A percentile compares a stretch with the other conserved stretches of the same genome.
phyloP scores from a whole-genome alignment of 2,113 vertebrate genomes.

The Archocentrus centrarchus region DNA sequence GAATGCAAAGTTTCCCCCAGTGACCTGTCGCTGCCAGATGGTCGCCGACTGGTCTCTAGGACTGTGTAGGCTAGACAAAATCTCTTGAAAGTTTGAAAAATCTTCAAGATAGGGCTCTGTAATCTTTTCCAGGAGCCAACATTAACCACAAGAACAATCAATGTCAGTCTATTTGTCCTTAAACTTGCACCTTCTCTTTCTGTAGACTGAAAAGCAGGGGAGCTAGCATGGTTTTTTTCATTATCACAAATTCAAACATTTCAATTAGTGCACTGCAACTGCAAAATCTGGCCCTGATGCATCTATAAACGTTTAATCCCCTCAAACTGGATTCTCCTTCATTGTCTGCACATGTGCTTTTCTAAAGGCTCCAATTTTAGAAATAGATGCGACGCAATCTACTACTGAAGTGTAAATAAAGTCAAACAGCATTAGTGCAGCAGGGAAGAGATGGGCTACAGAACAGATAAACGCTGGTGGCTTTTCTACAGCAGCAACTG shows the following conservation, averaged over 20 bases:
- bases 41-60: background rate
- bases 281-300: background rate
- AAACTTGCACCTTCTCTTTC: background rate
- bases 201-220: background rate
- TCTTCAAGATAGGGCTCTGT: background rate
- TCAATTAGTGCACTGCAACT: background rate
- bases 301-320: background rate
- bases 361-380: constrained; percentile 2
- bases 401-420: background rate
- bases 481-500: constrained; percentile 35
- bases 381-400: background rate
- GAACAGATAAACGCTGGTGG: constrained; percentile 23
- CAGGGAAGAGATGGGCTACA: constrained; percentile 12
- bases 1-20: background rate
- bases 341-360: constrained; percentile 5
- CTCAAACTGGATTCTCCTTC: constrained; percentile 2
- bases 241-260: background rate
- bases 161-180: background rate
- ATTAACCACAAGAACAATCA: background rate
- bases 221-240: constrained; percentile 1
- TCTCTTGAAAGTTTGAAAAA: background rate
- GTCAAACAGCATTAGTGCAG: constrained; percentile 18
- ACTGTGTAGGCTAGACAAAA: too few relatives aligned
- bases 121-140: background rate
- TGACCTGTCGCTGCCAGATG: background rate